Percentiles rank a stretch among this genome's conserved stretches.
phyloP scores from a whole-genome alignment of 2,113 vertebrate species.

The Oncorhynchus keta region DNA sequence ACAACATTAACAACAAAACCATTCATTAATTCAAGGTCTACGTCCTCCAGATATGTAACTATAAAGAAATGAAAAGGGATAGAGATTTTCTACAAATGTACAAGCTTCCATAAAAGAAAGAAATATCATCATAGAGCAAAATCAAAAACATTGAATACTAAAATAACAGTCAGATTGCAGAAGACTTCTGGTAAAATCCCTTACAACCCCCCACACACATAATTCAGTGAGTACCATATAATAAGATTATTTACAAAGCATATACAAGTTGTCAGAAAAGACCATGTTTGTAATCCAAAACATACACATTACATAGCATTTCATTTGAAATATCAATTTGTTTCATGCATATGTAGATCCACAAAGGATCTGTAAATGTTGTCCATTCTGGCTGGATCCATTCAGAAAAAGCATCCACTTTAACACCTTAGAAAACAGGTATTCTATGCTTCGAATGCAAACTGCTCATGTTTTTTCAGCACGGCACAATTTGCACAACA shows the following conservation, averaged over 20 bases:
- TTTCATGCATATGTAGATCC: slow-evolving; percentile 61
- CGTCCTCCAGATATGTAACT: slow-evolving; percentile 9
- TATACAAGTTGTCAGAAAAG: slow-evolving; percentile 76
- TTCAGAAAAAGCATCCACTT: slow-evolving; percentile 25
- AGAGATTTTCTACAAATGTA: slow-evolving; percentile 69
- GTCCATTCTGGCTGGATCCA: slow-evolving; percentile 70
- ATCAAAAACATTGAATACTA: slow-evolving; percentile 56
- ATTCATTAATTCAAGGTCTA: not conserved
- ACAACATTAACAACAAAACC: not conserved
- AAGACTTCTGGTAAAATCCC: slow-evolving; percentile 49
- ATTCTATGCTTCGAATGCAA: not conserved
- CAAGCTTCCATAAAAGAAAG: slow-evolving; percentile 56
- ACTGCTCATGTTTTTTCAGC: not conserved
- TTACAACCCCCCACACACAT: slow-evolving; percentile 43
- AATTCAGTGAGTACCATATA: slow-evolving; percentile 62
- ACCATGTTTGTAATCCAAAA: slow-evolving; percentile 70
- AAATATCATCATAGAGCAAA: slow-evolving; percentile 58
- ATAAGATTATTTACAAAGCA: slow-evolving; percentile 78
- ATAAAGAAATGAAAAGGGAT: slow-evolving; percentile 44
- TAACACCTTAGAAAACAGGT: not conserved
- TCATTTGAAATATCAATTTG: slow-evolving; percentile 76
- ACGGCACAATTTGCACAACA: slow-evolving; percentile 32
- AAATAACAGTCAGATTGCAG: slow-evolving; percentile 52
- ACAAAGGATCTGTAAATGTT: slow-evolving; percentile 73
- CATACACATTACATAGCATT: slow-evolving; percentile 75